Base-by-base conservation (phyloP, 2,797 vertebrate species). In the Danio aesculapii region DNA sequence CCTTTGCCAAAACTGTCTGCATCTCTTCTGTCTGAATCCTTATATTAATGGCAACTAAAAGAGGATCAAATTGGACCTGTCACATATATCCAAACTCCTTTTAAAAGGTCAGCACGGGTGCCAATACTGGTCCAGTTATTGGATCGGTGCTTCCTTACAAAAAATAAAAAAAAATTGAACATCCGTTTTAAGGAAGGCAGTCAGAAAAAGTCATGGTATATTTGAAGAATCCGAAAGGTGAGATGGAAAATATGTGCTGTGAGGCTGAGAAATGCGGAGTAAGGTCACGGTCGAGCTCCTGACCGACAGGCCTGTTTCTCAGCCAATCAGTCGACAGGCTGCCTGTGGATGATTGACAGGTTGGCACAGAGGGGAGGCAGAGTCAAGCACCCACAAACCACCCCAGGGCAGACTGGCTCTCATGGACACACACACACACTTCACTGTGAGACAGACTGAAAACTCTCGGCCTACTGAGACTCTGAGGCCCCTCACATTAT, bases 341-440 rank as follows among this genome's bases (percentile, higher is more conserved):
- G 74, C 62, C 57, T 59, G 63, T 50, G 49, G 79, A 86, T 84
- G 84, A 86, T 69, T 84, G 84, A 85, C 79, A 76, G 64, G 79
- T 71, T 73, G 75, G 69, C 68, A 77, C 69, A 81, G 66, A 68
- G 71, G 59, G 68, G 77, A 68, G 55, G 14, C 39, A 73, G 79
- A 77, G 83, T 81, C 62, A 74, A 77, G 74, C 46, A 76, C 75
- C 73, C 16, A 10, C 46, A 61, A 75, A 72, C 49, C 72, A 67
- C 52, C 71, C 72, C 50, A 53, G 72, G 81, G 76, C 81, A 71
- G 72, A 52, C 62, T 58, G 79, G 74, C 72, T 46, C 50, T 77
- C 11, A 57, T 30, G 1, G 17, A 69, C 49, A 41, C 30, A 63
- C 21, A 30, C 53, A 50, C 41, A 58, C 46, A 16, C 13, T 16